Evolutionary conservation across 1,140 invertebrate genomes (phyloP).

Genomic region (Chymomyza costata): DNA sequence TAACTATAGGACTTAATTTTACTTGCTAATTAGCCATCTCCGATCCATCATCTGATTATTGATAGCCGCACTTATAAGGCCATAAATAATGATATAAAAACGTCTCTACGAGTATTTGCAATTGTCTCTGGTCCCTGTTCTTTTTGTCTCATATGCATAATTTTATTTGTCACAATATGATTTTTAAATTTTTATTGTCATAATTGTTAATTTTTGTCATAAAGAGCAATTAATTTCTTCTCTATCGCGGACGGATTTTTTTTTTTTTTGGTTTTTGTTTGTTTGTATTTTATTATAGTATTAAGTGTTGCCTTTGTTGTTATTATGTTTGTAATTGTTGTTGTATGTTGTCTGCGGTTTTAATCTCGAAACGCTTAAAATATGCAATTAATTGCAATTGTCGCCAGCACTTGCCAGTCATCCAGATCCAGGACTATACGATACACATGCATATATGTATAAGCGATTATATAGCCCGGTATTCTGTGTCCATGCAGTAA

Average conservation of each 20-base stretch:
- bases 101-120: too few relatives aligned
- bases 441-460: too few relatives aligned
- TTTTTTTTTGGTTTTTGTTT: slow-evolving; percentile 2
- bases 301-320: slow-evolving; percentile 26
- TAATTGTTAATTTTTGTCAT: slow-evolving; percentile 57
- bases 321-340: slow-evolving; percentile 21
- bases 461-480: too few relatives aligned
- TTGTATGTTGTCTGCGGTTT: slow-evolving; percentile 56
- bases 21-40: slow-evolving; percentile 11
- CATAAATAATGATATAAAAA: slow-evolving; percentile 26
- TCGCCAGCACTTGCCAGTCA: slow-evolving; percentile 34
- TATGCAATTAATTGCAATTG: slow-evolving; percentile 64
- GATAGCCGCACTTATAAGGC: too few relatives aligned
- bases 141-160: slow-evolving; percentile 33
- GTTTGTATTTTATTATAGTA: slow-evolving; percentile 11
- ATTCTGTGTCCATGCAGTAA: slow-evolving; percentile 23
- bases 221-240: slow-evolving; percentile 46
- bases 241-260: slow-evolving; percentile 1
- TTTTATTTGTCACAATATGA: slow-evolving; percentile 54
- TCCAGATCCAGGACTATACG: too few relatives aligned
- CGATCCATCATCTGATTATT: too few relatives aligned
- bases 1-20: too few relatives aligned
- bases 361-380: slow-evolving; percentile 59
- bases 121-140: slow-evolving; percentile 15
- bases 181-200: slow-evolving; percentile 55